phyloP scores from a whole-genome alignment of 1,140 invertebrate genomes.

The Bombus polaris region DNA sequence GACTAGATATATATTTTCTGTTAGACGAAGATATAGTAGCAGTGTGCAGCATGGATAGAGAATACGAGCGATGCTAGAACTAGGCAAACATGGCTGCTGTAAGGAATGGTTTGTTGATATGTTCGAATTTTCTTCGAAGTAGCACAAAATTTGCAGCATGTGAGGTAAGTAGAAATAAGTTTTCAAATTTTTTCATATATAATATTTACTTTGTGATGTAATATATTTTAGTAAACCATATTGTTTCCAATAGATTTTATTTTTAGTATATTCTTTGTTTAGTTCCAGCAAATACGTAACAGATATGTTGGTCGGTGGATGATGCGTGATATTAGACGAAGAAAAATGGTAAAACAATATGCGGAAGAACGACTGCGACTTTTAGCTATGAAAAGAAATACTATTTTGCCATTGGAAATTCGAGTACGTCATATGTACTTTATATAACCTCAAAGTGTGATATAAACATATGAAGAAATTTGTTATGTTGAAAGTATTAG shows the following conservation, averaged over 20 bases:
- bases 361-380: conserved; percentile 88
- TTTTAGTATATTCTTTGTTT: neutral
- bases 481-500: too few relatives aligned
- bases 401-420: conserved; percentile 91
- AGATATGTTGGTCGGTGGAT: conserved; percentile 36
- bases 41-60: too few relatives aligned
- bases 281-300: conserved; percentile 86
- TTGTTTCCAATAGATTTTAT: neutral
- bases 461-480: neutral
- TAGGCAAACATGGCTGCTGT: conserved; percentile 62
- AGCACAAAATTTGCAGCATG: conserved; percentile 40
- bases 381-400: conserved; percentile 90
- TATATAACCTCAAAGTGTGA: conserved; percentile 16
- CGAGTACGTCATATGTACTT: conserved; percentile 79
- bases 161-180: conserved; percentile 57
- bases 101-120: conserved; percentile 24
- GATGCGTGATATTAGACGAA: conserved; percentile 89
- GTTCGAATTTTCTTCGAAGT: conserved; percentile 55
- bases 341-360: conserved; percentile 88
- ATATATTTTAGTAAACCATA: neutral
- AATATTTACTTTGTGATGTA: neutral
- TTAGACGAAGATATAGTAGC: too few relatives aligned
- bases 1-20: too few relatives aligned
- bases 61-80: too few relatives aligned
- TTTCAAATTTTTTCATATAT: neutral